phyloP scores from a whole-genome alignment of 2,888 invertebrate genomes.

The Ypsolopha scabrella region DNA sequence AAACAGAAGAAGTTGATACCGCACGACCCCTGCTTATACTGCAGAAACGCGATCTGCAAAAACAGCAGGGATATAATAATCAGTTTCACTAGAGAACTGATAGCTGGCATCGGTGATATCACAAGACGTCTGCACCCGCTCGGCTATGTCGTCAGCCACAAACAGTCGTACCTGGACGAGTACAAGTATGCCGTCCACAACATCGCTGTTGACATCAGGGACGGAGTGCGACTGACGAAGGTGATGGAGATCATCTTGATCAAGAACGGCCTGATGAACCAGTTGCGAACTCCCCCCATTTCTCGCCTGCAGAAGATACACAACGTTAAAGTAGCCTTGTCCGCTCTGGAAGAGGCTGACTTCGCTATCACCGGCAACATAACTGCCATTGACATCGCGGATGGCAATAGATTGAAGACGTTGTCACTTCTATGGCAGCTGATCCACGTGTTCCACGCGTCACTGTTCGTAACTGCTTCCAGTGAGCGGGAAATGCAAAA shows the following conservation, averaged over 20 bases:
- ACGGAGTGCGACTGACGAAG: conserved; percentile 87
- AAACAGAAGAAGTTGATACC: conserved; percentile 83
- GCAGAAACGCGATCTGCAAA: conserved; percentile 77
- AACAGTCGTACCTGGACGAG: conserved; percentile 88
- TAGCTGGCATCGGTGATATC: conserved; percentile 87
- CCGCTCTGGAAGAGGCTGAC: conserved; percentile 72
- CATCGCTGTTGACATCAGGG: conserved; percentile 84
- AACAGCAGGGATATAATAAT: conserved; percentile 84
- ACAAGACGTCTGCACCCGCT: conserved; percentile 81
- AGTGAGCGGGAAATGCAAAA: conserved; percentile 44
- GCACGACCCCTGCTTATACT: conserved; percentile 92
- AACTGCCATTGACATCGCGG: conserved; percentile 81
- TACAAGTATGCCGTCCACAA: conserved; percentile 88
- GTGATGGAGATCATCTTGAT: conserved; percentile 86
- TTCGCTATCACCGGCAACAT: conserved; percentile 76
- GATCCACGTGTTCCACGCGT: conserved; percentile 85
- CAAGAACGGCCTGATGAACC: conserved; percentile 72
- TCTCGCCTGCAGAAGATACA: conserved; percentile 89
- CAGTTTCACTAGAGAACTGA: conserved; percentile 80
- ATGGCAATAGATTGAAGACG: conserved; percentile 91
- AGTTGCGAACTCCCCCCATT: conserved; percentile 85
- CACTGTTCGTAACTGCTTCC: conserved; percentile 77
- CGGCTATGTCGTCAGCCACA: conserved; percentile 81
- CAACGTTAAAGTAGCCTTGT: conserved; percentile 84
- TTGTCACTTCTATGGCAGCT: conserved; percentile 90